Evolutionary conservation across 1,140 invertebrate species (phyloP).

Genomic region (Ectropis grisescens): DNA sequence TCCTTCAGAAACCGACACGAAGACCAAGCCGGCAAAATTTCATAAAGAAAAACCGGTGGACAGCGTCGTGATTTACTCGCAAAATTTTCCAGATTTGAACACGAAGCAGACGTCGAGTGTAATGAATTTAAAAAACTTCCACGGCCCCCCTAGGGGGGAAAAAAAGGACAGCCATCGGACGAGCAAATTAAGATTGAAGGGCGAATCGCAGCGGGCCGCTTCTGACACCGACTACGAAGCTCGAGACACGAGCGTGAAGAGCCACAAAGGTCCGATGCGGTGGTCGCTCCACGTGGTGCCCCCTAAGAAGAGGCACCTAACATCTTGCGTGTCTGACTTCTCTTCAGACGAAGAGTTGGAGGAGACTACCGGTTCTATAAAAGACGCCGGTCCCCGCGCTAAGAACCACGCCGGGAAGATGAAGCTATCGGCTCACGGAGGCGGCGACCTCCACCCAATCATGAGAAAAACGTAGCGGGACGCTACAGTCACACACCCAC

Average conservation of each 20-base stretch:
- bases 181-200: conserved; percentile 32
- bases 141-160: conserved; percentile 61
- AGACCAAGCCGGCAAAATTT: conserved; percentile 39
- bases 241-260: conserved; percentile 22
- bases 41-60: conserved; percentile 48
- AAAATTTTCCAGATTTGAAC: conserved; percentile 58
- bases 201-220: conserved; percentile 33
- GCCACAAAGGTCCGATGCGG: conserved; percentile 36
- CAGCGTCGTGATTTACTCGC: conserved; percentile 55
- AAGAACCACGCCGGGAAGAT: conserved; percentile 39
- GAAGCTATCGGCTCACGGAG: conserved; percentile 51
- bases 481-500: conserved; percentile 8
- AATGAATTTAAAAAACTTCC: conserved; percentile 63
- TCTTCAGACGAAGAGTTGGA: conserved; percentile 53
- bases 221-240: conserved; percentile 56
- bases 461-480: conserved; percentile 44
- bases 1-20: conserved; percentile 16
- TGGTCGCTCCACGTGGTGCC: conserved; percentile 50
- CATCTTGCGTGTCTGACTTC: conserved; percentile 45
- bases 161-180: conserved; percentile 50
- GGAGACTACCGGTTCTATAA: conserved; percentile 28
- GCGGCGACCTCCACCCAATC: conserved; percentile 48
- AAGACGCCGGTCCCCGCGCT: conserved; percentile 38
- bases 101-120: conserved; percentile 44
- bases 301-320: conserved; percentile 51